A percentile compares a stretch with the other conserved stretches of the same genome.
Evolutionary conservation across 2,888 invertebrate species (phyloP).

Genomic region (Drosophila mimetica): DNA sequence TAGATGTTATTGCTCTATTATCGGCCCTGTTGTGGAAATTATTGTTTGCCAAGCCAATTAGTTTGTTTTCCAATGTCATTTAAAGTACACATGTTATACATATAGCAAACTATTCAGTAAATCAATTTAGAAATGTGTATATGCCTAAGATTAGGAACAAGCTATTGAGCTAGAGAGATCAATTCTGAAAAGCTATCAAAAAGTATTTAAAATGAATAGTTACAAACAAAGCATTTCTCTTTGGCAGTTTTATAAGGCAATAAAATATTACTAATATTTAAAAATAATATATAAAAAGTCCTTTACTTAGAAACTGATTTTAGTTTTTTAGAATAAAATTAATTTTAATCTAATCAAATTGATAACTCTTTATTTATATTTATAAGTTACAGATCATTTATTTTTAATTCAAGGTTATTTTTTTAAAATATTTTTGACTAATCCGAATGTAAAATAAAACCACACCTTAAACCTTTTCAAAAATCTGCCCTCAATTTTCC

Average conservation of each 20-base stretch:
- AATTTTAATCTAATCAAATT: too few species aligned
- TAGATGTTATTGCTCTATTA: slow-evolving; percentile 51
- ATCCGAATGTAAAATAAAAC: not conserved
- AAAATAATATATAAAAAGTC: too few species aligned
- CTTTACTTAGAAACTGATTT: too few species aligned
- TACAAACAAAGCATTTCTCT: too few species aligned
- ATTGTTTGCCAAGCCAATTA: slow-evolving; percentile 42
- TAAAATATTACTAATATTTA: too few species aligned
- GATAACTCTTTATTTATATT: too few species aligned
- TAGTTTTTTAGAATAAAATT: too few species aligned
- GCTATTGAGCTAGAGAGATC: not conserved
- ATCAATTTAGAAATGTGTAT: slow-evolving; percentile 27
- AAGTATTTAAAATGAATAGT: not conserved
- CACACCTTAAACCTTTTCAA: too few species aligned
- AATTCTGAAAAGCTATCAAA: not conserved
- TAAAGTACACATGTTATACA: slow-evolving; percentile 26
- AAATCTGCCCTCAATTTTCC: slow-evolving; percentile 11
- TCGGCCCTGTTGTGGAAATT: slow-evolving; percentile 33
- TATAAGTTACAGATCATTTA: too few species aligned
- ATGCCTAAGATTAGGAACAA: not conserved
- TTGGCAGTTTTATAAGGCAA: too few species aligned
- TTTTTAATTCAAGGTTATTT: too few species aligned
- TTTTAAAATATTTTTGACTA: not conserved
- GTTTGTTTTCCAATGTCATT: slow-evolving; percentile 49
- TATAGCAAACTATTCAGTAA: slow-evolving; percentile 16